Conservation (phyloP, 2,888 invertebrate species). For the Sphecodes monilicornis region DNA sequence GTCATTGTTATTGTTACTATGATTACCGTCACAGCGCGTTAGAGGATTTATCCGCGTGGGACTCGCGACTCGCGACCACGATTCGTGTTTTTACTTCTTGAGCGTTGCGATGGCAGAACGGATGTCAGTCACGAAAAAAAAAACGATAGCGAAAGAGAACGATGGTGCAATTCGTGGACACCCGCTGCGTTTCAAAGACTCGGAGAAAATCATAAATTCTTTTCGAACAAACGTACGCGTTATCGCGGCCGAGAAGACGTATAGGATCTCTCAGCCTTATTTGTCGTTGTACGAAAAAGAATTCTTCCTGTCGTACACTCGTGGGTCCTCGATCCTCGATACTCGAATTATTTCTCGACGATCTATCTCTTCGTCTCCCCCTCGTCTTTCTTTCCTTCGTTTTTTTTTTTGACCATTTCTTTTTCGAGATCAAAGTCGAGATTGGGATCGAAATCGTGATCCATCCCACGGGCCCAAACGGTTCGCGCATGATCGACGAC, state of each 20-base stretch:
- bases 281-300: no score
- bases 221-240: background rate
- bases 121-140: background rate
- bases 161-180: constrained; percentile 10
- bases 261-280: background rate
- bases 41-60: constrained; percentile 54
- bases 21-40: constrained; percentile 47
- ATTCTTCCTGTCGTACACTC: no score
- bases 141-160: constrained; percentile 1
- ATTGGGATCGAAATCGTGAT: no score
- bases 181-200: background rate
- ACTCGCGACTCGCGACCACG: constrained; percentile 31
- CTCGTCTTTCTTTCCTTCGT: background rate
- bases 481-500: no score
- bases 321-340: no score
- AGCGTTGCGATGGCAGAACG: constrained; percentile 46
- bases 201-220: background rate
- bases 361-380: no score
- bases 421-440: background rate
- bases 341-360: no score
- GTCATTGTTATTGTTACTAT: constrained; percentile 65
- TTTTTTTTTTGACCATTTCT: background rate
- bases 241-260: background rate
- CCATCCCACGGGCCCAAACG: background rate
- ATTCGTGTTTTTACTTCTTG: constrained; percentile 64